A percentile compares a stretch with the other conserved stretches of the same genome.
Conservation (phyloP, 1,140 invertebrate species). For the Delia radicum region DNA sequence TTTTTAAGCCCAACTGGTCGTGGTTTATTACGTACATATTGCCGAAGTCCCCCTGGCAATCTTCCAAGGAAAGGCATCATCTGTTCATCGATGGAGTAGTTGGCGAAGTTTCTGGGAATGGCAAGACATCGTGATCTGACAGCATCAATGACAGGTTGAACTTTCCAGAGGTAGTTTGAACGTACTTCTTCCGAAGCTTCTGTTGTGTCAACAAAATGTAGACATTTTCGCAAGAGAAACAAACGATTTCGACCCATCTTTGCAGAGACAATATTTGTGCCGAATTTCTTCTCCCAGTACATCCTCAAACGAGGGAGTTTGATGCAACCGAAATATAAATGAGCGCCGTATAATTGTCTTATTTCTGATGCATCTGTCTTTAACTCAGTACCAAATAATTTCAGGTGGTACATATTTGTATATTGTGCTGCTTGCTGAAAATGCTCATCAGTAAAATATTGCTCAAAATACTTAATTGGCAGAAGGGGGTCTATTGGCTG, state of each 20-base stretch:
- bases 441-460: constrained; percentile 1
- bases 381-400: background rate
- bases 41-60: background rate
- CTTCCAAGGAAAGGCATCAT: background rate
- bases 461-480: background rate
- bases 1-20: background rate
- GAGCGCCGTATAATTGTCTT: background rate
- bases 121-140: constrained; percentile 9
- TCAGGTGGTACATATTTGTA: too few relatives aligned
- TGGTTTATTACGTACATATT: background rate
- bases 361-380: background rate
- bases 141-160: background rate
- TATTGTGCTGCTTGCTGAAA: background rate
- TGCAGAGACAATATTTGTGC: constrained; percentile 6
- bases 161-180: background rate
- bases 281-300: constrained; percentile 8
- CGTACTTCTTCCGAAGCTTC: background rate
- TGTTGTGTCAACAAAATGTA: background rate
- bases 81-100: background rate
- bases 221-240: background rate
- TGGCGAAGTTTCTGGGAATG: background rate
- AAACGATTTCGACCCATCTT: background rate
- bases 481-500: background rate
- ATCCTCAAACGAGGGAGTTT: constrained; percentile 9
- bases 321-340: constrained; percentile 1